Evolutionary conservation across 2,797 vertebrate species (phyloP).

Genomic region (Cercopithecus neglectus): DNA sequence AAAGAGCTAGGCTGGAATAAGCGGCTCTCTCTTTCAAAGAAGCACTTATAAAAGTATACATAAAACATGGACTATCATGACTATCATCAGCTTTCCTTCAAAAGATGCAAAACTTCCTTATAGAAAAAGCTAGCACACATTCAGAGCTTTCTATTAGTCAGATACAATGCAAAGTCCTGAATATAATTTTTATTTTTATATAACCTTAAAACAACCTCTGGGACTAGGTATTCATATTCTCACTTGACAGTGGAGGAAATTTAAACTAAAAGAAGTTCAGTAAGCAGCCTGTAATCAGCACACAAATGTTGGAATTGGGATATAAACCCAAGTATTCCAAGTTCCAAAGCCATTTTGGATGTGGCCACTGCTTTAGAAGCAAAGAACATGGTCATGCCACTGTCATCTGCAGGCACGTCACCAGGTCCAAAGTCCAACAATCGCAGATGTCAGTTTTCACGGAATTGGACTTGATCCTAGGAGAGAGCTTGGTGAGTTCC

Average conservation of each 20-base stretch:
- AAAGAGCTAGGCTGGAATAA: neutral
- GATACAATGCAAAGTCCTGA: neutral
- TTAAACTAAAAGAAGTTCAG: constrained; percentile 20
- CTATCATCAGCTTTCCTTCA: neutral
- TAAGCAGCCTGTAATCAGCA: neutral
- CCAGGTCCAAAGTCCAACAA: neutral
- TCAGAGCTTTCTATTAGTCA: neutral
- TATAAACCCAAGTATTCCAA: neutral
- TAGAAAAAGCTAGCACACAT: neutral
- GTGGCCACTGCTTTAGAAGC: neutral
- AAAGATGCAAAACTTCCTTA: constrained; percentile 6
- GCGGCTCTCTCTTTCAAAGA: neutral
- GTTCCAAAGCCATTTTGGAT: neutral
- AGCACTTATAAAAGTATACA: neutral
- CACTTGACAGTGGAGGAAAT: constrained; percentile 7
- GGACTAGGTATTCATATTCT: neutral
- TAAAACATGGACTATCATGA: neutral
- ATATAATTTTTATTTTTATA: constrained; percentile 16
- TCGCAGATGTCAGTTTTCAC: neutral
- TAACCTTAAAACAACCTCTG: neutral
- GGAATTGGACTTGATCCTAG: neutral
- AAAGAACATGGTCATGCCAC: neutral
- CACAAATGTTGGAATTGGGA: neutral
- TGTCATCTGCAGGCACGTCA: neutral
- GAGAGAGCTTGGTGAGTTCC: neutral